Conservation (phyloP, 2,888 invertebrate species). For the Lasius platythorax region DNA sequence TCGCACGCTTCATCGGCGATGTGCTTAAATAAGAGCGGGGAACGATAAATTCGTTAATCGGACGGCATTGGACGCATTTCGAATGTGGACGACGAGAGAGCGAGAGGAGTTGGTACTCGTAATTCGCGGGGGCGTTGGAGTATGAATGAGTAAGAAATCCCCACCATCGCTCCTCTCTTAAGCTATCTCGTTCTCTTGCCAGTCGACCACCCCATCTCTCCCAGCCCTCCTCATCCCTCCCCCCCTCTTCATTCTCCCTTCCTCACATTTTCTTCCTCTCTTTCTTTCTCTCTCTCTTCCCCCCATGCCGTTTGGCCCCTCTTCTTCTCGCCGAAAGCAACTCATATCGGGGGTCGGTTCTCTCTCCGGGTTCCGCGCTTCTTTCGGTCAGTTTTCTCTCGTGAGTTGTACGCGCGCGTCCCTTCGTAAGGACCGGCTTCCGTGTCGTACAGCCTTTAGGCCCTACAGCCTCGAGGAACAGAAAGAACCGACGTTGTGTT, state of each 20-base stretch:
- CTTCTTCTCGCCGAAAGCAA: slow-evolving; percentile 67
- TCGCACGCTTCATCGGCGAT: background rate
- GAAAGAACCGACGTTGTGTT: slow-evolving; percentile 55
- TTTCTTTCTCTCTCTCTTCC: background rate
- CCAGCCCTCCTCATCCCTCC: slow-evolving; percentile 46
- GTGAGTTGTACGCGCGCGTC: slow-evolving; percentile 79
- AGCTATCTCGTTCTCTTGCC: slow-evolving; percentile 48
- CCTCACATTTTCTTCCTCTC: slow-evolving; percentile 3
- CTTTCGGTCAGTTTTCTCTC: slow-evolving; percentile 81
- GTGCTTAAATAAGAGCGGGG: slow-evolving; percentile 21
- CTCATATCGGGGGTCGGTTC: slow-evolving; percentile 80
- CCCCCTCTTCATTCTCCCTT: background rate
- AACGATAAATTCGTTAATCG: slow-evolving; percentile 64
- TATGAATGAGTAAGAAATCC: slow-evolving; percentile 82
- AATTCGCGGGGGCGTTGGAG: slow-evolving; percentile 78
- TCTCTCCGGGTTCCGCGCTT: slow-evolving; percentile 76
- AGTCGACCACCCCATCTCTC: slow-evolving; percentile 45
- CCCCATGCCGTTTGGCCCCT: slow-evolving; percentile 36
- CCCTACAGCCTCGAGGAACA: slow-evolving; percentile 22
- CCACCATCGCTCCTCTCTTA: slow-evolving; percentile 67
- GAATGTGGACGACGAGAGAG: slow-evolving; percentile 47
- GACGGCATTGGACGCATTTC: slow-evolving; percentile 59
- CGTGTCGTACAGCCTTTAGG: slow-evolving; percentile 52
- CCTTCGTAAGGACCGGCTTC: slow-evolving; percentile 65
- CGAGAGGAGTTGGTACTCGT: slow-evolving; percentile 57